Evolutionary conservation across 2,113 vertebrate genomes (phyloP), one percentile per base, ranked within the genome.

Genomic region (Murina feae): DNA sequence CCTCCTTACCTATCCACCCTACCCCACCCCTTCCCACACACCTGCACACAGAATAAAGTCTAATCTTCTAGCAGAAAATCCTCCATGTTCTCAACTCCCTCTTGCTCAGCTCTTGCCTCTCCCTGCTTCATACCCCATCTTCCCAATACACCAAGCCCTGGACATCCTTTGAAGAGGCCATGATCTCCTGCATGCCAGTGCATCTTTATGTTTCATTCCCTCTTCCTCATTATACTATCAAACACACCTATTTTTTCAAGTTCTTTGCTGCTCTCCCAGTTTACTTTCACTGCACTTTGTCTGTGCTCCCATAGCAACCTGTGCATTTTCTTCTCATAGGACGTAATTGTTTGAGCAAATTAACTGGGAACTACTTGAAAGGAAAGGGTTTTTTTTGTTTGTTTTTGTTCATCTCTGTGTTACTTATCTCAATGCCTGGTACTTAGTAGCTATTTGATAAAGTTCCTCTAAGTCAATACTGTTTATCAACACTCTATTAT

Each of bases 381-480:
- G 37, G 53, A 91, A 88, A 60, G 4, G 9, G n/a, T 63, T 55
- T 58, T 75, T 92, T 75, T 93, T 79, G n/a, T 63, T 55, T 58
- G 69, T 92, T 75, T 93, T 79, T 81, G 21, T 83, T 93, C 58
- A 58, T 18, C 39, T 86, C 49, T 86, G 6, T 68, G 42, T 72
- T 82, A 47, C 44, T 71, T 79, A 82, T 21, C n/a, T 60, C 47
- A 44, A 71, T 91, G 37, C 47, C 63, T 69, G 23, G 32, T 68
- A 75, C 20, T 93, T 79, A 71, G 17, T 17, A 89, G 55, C n/a
- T 55, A 91, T 84, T 92, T 80, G 81, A 79, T 91, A 53, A 95
- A 65, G 65, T 85, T 94, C 79, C 69, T 53, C 55, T 47, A 51
- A 18, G 35, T 16, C 65, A 60, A 21, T 60, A 44, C 3, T 89